A percentile compares a stretch with the other conserved stretches of the same genome.
Conservation (phyloP, 2,888 invertebrate species). For the Palloptera scutellata region DNA sequence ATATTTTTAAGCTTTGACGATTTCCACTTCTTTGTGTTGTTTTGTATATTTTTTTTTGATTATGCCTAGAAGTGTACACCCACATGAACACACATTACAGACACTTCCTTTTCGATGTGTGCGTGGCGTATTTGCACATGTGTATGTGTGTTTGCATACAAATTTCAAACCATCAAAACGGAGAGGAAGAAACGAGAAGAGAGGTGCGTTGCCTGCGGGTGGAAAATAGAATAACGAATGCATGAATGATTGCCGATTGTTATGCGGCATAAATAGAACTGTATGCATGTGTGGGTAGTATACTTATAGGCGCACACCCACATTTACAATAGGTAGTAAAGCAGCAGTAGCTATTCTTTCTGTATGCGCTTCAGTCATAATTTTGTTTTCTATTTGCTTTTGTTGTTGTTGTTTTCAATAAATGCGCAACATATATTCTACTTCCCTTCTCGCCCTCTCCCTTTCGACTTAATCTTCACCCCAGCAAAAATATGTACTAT, state of each 20-base stretch:
- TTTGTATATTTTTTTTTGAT: constrained; percentile 28
- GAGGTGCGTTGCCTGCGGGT: constrained; percentile 33
- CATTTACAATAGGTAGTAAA: neutral
- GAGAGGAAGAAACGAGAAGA: constrained; percentile 10
- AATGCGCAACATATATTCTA: constrained; percentile 17
- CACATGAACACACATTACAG: neutral
- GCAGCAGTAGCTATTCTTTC: no score
- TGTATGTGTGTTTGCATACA: constrained; percentile 42
- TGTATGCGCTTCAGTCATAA: no score
- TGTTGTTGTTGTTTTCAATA: neutral
- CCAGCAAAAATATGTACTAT: neutral
- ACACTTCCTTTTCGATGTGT: constrained; percentile 13
- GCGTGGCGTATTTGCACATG: constrained; percentile 18
- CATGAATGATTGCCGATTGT: constrained; percentile 53
- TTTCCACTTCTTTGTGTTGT: constrained; percentile 25
- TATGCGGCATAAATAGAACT: constrained; percentile 34
- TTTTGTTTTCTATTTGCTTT: neutral
- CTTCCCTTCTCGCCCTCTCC: neutral
- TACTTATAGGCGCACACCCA: constrained; percentile 42
- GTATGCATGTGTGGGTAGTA: constrained; percentile 39
- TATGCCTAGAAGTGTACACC: constrained; percentile 25
- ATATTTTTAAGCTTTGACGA: constrained; percentile 48
- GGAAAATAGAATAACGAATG: constrained; percentile 57
- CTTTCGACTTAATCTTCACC: neutral
- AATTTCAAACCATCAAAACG: neutral